Evolutionary conservation across 2,888 invertebrate genomes (phyloP), one percentile per base, ranked within the genome.

Genomic region (Dorcus hopei): DNA sequence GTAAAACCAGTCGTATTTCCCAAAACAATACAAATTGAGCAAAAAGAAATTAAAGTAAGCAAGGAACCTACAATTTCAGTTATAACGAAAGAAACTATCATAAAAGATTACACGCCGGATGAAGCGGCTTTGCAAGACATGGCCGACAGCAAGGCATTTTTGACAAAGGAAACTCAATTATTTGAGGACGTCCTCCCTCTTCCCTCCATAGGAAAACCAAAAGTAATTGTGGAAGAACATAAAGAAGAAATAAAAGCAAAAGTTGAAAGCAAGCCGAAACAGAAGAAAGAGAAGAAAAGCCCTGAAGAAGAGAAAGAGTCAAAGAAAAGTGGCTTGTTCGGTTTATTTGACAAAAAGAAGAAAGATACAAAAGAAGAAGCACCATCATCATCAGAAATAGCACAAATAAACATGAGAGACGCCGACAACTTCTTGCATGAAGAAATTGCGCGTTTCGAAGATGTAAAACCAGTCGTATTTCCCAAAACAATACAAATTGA

Each of bases 241-340:
- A 50, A 50, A 26, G 23, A 41, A 38, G 56, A 43, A 33, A 47
- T 26, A 5, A 26, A 26, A 6, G 5, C 26, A 26, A 26, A 26
- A 26, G 26, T 26, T 3, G 26, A 38, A 65, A 64, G 53, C 3
- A 19, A 19, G 9, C 39, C 14, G 23, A 26, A 26, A 4, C 26
- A 26, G 26, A 26, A 26, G 26, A 26, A 26, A 26, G 26, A 39
- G 9, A 49, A 54, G 9, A 54, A 54, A 40, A 54, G 41, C 48
- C 4, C 40, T 9, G 54, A 54, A 19, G 54, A 56, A 45, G 48
- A 41, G 5, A 57, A 57, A 47, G 64, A 63, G 9, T 40, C 54
- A 5, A 63, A 62, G 40, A 68, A 65, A 51, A 52, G 63, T 52
- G 66, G 68, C 11, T 54, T 69, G 11, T 67, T 69, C 49, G 62